Evolutionary conservation across 2,888 invertebrate genomes (phyloP).

Genomic region (Brenthis hecate): DNA sequence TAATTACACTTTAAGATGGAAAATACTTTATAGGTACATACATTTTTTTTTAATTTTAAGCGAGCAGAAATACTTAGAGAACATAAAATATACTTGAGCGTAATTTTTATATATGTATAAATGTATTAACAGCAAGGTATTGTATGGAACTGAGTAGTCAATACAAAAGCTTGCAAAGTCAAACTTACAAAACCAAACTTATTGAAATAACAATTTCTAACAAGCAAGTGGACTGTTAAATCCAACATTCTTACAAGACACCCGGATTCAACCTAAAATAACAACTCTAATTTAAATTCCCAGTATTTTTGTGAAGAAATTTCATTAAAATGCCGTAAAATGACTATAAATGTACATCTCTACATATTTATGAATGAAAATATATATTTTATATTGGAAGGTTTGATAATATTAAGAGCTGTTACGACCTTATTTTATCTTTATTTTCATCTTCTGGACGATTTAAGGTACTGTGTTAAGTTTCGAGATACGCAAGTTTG

Average conservation of each 20-base stretch:
- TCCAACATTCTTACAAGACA: slow-evolving; percentile 22
- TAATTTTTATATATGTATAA: too few species aligned
- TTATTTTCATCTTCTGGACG: slow-evolving; percentile 16
- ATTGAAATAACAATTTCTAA: slow-evolving; percentile 8
- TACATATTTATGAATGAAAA: slow-evolving; percentile 21
- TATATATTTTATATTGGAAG: slow-evolving; percentile 17
- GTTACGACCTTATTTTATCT: slow-evolving; percentile 11
- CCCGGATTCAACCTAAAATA: slow-evolving; percentile 7
- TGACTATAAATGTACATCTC: slow-evolving; percentile 11
- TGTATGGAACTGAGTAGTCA: too few species aligned
- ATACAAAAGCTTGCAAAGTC: too few species aligned
- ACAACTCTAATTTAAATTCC: not conserved
- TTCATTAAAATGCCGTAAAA: slow-evolving; percentile 20
- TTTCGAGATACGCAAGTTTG: not conserved
- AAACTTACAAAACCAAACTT: not conserved
- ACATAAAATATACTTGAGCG: too few species aligned
- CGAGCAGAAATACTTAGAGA: too few species aligned
- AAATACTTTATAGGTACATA: too few species aligned
- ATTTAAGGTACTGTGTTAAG: not conserved
- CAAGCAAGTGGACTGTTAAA: slow-evolving; percentile 38
- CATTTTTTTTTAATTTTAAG: too few species aligned
- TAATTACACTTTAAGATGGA: too few species aligned
- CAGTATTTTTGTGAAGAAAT: slow-evolving; percentile 7
- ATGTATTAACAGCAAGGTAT: too few species aligned
- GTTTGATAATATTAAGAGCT: slow-evolving; percentile 17